phyloP scores from a whole-genome alignment of 1,140 invertebrate species.

The Philopotamus ludificatus region DNA sequence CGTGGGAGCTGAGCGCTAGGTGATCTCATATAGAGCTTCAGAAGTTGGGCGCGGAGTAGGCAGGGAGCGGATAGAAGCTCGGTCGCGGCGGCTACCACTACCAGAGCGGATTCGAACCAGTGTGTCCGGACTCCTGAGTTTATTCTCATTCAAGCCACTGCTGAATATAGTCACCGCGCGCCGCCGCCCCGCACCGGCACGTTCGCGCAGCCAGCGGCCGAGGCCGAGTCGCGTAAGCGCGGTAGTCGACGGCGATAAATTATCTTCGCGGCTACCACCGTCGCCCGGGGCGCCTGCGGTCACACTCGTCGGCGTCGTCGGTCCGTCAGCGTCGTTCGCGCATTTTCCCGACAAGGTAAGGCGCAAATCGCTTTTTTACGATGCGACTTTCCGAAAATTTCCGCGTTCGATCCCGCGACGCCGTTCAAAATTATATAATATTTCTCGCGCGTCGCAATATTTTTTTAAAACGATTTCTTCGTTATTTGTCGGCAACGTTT shows the following conservation, averaged over 20 bases:
- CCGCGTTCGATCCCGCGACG: neutral
- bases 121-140: slow-evolving; percentile 53
- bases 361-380: neutral
- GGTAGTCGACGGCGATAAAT: slow-evolving; percentile 26
- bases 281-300: slow-evolving; percentile 1
- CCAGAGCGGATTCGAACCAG: slow-evolving; percentile 38
- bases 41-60: slow-evolving; percentile 40
- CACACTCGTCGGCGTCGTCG: neutral
- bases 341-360: too few relatives aligned
- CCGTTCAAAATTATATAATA: neutral
- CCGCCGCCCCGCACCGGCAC: slow-evolving; percentile 45
- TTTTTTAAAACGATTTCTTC: too few relatives aligned
- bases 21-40: slow-evolving; percentile 42
- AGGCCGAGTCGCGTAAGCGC: slow-evolving; percentile 19
- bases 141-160: slow-evolving; percentile 59
- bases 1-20: slow-evolving; percentile 34
- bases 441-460: neutral
- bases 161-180: slow-evolving; percentile 53
- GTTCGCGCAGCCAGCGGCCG: neutral
- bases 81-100: slow-evolving; percentile 53
- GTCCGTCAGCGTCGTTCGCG: neutral
- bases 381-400: neutral
- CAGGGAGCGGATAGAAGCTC: slow-evolving; percentile 52
- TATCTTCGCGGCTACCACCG: neutral
- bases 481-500: neutral